A percentile compares a stretch with the other conserved stretches of the same genome.
These are phyloP conservation scores for Merluccius polli DNA, from an alignment of 2,797 vertebrate species.

Conservation along the genomic window DNA sequence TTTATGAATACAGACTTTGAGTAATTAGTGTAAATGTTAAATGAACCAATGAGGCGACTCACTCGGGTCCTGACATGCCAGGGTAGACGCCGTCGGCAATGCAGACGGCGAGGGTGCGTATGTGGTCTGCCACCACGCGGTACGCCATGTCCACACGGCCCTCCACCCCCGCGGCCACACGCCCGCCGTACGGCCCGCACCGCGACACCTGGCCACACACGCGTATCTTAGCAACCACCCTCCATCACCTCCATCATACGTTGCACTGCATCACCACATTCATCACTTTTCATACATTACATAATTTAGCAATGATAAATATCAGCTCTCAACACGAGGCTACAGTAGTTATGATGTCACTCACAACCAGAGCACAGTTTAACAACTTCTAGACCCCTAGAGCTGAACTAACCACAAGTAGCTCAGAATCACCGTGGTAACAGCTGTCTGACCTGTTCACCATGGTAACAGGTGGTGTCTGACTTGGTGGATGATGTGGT, in stretches of 20 bases:
- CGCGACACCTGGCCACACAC: constrained; percentile 67
- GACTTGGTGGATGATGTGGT: too few species aligned
- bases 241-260: too few species aligned
- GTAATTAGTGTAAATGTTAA: not conserved
- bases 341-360: too few species aligned
- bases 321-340: too few species aligned
- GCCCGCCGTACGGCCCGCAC: constrained; percentile 73
- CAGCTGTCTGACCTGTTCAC: not conserved
- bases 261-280: too few species aligned
- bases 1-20: too few species aligned
- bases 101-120: constrained; percentile 82
- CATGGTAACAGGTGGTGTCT: not conserved
- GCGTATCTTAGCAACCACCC: not conserved
- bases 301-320: too few species aligned
- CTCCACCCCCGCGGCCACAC: constrained; percentile 63
- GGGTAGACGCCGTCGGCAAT: constrained; percentile 88
- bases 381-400: too few species aligned
- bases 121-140: constrained; percentile 87
- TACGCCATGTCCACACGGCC: constrained; percentile 81
- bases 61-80: constrained; percentile 87
- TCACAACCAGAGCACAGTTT: too few species aligned
- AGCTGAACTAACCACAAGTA: too few species aligned
- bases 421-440: too few species aligned
- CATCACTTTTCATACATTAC: too few species aligned
- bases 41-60: constrained; percentile 56